Percentiles rank a stretch among this genome's conserved stretches.
These are phyloP conservation scores for Spatulosminthurus flaviceps DNA, from an alignment of 2,888 invertebrate genomes.

Conservation along the genomic window DNA sequence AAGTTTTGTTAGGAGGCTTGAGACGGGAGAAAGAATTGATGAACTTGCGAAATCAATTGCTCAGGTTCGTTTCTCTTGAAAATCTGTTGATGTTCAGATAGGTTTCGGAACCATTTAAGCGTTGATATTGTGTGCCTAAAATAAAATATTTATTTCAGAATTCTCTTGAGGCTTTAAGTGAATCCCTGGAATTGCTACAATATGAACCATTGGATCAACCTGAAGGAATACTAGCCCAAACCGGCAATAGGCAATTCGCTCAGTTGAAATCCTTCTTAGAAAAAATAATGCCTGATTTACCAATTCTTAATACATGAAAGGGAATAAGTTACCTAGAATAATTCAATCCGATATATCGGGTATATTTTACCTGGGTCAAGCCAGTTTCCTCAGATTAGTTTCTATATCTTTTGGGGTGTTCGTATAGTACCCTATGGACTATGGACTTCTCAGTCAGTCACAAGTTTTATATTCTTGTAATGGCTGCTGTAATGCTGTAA, in stretches of 20 bases:
- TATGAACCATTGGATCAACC: conserved; percentile 63
- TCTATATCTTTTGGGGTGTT: too few relatives aligned
- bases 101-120: neutral
- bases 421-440: too few relatives aligned
- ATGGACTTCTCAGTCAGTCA: too few relatives aligned
- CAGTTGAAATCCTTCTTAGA: conserved; percentile 54
- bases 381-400: too few relatives aligned
- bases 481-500: too few relatives aligned
- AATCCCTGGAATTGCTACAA: conserved; percentile 58
- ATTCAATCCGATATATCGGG: too few relatives aligned
- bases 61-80: neutral
- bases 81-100: too few relatives aligned
- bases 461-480: too few relatives aligned
- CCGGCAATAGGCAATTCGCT: conserved; percentile 53
- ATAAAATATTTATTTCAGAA: conserved; percentile 52
- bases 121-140: neutral
- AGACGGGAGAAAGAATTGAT: conserved; percentile 5
- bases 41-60: neutral
- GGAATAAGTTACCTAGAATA: too few relatives aligned
- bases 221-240: conserved; percentile 57
- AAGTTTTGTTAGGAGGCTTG: conserved; percentile 33
- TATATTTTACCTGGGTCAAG: too few relatives aligned
- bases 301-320: conserved; percentile 9
- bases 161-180: conserved; percentile 51
- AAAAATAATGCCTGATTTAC: conserved; percentile 50